Evolutionary conservation across 2,797 vertebrate species (phyloP).

Genomic region (Amblyopsis hoosieri): DNA sequence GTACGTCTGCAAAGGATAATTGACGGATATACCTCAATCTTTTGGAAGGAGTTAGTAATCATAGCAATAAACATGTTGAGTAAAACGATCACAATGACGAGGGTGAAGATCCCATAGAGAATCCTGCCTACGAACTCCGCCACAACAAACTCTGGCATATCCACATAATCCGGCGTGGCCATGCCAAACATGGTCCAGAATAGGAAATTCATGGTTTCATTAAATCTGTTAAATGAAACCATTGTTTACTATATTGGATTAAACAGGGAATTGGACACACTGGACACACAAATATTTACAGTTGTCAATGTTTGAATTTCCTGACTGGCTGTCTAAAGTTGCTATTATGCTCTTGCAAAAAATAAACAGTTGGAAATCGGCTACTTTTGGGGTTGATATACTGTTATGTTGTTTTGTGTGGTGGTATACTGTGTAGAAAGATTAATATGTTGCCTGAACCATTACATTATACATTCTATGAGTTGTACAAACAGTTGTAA

Average conservation of each 20-base stretch:
- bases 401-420: background rate
- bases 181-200: conserved; percentile 95
- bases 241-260: too few species aligned
- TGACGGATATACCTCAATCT: conserved; percentile 82
- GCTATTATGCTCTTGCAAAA: too few species aligned
- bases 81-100: conserved; percentile 89
- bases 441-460: background rate
- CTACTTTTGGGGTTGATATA: background rate
- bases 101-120: conserved; percentile 89
- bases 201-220: conserved; percentile 89
- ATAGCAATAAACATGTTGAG: conserved; percentile 95
- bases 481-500: background rate
- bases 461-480: background rate
- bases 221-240: conserved; percentile 75
- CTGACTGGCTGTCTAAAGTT: too few species aligned
- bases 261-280: too few species aligned
- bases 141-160: conserved; percentile 83
- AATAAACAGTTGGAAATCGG: too few species aligned
- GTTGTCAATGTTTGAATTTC: too few species aligned
- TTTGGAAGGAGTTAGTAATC: conserved; percentile 95
- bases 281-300: too few species aligned
- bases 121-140: conserved; percentile 85
- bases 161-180: conserved; percentile 85
- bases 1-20: too few species aligned
- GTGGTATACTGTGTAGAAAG: background rate